Base-by-base conservation (phyloP, 2,113 vertebrate species). In the Progne subis region DNA sequence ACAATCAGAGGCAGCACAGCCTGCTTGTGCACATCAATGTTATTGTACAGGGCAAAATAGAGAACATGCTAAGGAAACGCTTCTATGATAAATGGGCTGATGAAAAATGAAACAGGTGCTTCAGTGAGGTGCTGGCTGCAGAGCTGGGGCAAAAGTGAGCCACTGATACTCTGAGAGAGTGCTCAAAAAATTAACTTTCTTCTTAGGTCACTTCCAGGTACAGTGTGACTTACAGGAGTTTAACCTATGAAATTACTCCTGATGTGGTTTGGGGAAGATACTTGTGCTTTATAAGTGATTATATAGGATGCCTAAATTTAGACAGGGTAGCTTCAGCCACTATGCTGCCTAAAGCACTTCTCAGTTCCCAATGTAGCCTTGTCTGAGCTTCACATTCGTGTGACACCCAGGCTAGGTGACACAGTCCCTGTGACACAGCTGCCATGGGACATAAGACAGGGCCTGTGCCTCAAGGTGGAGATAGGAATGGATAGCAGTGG, bases 171-270 rank as follows among this genome's bases (percentile, higher is more conserved):
- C 49, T 1, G 6, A 61, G 63, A 76, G 11, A 5, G 12, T 50
- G 53, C 41, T 79, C 83, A 79, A 75, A 55, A 92, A 84, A 72
- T 64, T 46, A n/a, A n/a, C 31, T 65, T 8, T 76, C 13, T 77
- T 63, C 44, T 68, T 71, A 84, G 37, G 34, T 89, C 63, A 46
- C 47, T 95, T 92, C 37, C 37, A 80, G 63, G 53, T 8, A 3
- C 20, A 50, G 20, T 65, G 57, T 4, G 14, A 79, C 37, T 81
- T 82, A 72, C 1, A 1, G 24, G 44, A 17, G 6, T 55, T 91
- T 91, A 91, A 77, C 57, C 46, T 82, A 57, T 85, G 61, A 82
- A 91, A 83, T 79, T 20, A 81, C 20, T 84, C 86, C 65, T 92
- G 41, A 46, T 9, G 4, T 1, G 0, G 43, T 41, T 72, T 63